Evolutionary conservation across 2,888 invertebrate species (phyloP), one percentile per base, ranked within the genome.

Genomic region (Alviniconcha strummeri): DNA sequence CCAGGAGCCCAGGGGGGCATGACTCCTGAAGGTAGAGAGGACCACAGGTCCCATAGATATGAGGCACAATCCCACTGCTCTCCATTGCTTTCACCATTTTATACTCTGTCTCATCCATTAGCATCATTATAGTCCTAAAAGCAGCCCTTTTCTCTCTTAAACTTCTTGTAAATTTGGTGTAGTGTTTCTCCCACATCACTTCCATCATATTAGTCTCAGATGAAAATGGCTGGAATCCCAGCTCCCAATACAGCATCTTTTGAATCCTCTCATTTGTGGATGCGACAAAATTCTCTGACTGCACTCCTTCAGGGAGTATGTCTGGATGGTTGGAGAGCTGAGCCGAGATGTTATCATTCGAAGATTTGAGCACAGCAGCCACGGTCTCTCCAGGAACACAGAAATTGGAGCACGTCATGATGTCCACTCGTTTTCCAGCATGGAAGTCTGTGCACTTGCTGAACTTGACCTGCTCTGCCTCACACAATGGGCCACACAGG

Each of bases 61-160:
- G 95, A 1, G 96, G 96, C 89, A 96, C 96, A 80, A 96, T 94
- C 86, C 95, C 95, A 88, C 95, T 94, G 85, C 95, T 95, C 67
- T 95, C 94, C 92, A 95, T 95, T 80, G 96, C 92, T 76, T 95
- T 94, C 67, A 95, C 94, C 79, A 96, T 93, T 5, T 96, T 91
- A 92, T 96, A 96, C 92, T 96, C 96, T 91, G 96, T 95, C 89
- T 96, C 96, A 90, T 96, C 95, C 1, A 96, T 90, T 55, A 96
- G 93, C 72, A 95, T 93, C 96, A 96, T 96, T 7, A 96, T 92
- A 90, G 95, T 95, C 55, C 87, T 78, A 69, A 87, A 86, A 11
- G 85, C 83, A 13, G 86, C 84, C 5, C 76, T 74, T 15, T 64
- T 75, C 5, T 72, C 56, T 11, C 74, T 52, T 19, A 17, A 17